phyloP scores from a whole-genome alignment of 2,888 invertebrate species.

The Pinctada fucata region DNA sequence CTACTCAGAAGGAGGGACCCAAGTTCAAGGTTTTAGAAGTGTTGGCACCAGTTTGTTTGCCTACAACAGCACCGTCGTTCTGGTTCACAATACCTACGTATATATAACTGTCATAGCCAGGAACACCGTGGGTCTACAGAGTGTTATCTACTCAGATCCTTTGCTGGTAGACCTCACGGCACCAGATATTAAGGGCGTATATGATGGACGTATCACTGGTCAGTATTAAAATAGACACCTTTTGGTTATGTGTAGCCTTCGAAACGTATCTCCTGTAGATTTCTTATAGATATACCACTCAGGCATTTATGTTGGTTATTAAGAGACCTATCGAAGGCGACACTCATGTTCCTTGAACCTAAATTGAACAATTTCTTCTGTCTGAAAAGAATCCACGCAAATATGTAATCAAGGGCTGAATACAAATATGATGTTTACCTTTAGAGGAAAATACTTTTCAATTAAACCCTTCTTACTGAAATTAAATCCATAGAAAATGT shows the following conservation, averaged over 20 bases:
- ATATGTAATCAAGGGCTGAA: too few relatives aligned
- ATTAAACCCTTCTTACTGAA: neutral
- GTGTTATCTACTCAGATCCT: constrained; percentile 8
- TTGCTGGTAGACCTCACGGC: constrained; percentile 17
- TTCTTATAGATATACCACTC: neutral
- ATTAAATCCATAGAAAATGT: neutral
- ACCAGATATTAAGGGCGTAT: constrained; percentile 7
- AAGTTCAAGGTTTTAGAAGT: constrained; percentile 44
- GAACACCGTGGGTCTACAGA: neutral
- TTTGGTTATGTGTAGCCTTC: too few relatives aligned
- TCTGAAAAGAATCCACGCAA: too few relatives aligned
- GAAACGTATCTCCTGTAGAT: neutral
- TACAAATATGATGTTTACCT: too few relatives aligned
- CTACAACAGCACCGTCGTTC: constrained; percentile 42
- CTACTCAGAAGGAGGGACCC: constrained; percentile 42
- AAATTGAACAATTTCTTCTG: too few relatives aligned
- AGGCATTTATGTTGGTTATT: too few relatives aligned
- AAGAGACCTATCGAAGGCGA: too few relatives aligned
- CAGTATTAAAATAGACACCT: neutral
- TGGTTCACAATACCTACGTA: constrained; percentile 54
- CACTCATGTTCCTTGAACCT: too few relatives aligned
- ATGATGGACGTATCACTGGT: constrained; percentile 18
- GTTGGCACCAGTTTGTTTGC: constrained; percentile 55
- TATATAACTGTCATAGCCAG: constrained; percentile 51
- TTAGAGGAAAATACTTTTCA: too few relatives aligned